Evolutionary conservation across 2,113 vertebrate species (phyloP), one percentile per base, ranked within the genome.

Genomic region (Labrus mixtus): DNA sequence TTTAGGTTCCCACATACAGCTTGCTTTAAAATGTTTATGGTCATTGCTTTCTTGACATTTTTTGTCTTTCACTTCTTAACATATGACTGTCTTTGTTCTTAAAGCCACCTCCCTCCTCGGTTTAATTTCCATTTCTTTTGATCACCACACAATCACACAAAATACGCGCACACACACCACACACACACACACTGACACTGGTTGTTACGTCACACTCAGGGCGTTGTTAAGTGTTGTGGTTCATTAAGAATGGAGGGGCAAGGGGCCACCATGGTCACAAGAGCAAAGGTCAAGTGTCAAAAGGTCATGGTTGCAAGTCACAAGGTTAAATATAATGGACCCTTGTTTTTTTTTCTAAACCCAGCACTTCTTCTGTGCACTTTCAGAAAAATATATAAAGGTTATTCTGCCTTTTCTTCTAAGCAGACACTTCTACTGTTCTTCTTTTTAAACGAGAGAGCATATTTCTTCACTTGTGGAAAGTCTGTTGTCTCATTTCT

Each of bases 221-320:
- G 61, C 45, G 59, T 79, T 88, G 62, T 73, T 45, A 25, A 33
- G 51, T 13, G 36, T 68, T 11, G n/a, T 29, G 60, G 63, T 66
- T 87, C 62, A 51, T 83, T 84, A 77, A 59, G 46, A 65, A 55
- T 16, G 10, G 51, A 62, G 65, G 57, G 63, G n/a, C 55, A 65
- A 61, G 23, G 65, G 78, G 55, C 37, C 48, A 17, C 20, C 12
- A 6, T 45, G 81, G 86, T 84, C 76, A 72, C 15, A 36, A 39
- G 77, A 71, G 81, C 73, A 90, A 69, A 89, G 74, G 74, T 84
- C 78, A 81, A 73, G 63, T 75, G 79, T 90, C 80, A 85, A 8
- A 25, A 16, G 67, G 76, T 78, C 66, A 77, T 20, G 36, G 20
- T 59, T 15, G 10, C 48, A 67, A 70, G 37, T 68, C 45, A 73